These are phyloP conservation scores for Camarhynchus parvulus DNA, from an alignment of 2,113 vertebrate genomes.

Conservation along the genomic window DNA sequence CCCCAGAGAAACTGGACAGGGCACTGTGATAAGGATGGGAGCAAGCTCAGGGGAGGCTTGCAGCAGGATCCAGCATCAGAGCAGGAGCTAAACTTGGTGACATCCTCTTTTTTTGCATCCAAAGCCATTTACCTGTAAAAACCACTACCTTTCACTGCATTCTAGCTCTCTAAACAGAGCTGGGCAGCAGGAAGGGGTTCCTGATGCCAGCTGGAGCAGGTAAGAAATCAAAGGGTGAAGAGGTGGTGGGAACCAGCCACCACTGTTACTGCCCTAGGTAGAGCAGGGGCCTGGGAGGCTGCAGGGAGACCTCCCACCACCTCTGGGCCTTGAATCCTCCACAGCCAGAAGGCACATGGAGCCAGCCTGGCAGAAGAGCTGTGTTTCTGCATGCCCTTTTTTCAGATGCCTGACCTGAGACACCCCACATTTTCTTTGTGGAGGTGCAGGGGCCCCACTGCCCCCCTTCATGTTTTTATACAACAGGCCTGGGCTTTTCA, in stretches of 20 bases:
- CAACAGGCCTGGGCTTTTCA: neutral
- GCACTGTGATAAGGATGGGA: accelerated
- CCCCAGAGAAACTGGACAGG: neutral
- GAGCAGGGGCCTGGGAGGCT: neutral
- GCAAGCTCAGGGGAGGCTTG: neutral
- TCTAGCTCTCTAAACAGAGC: neutral
- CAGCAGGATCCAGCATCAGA: neutral
- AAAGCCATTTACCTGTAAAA: neutral
- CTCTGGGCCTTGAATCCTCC: neutral
- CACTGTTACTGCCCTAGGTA: neutral
- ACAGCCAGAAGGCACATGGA: neutral
- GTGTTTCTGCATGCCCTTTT: neutral
- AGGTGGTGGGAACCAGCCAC: neutral
- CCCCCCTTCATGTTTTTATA: neutral
- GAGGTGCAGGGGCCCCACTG: neutral
- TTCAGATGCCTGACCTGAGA: conserved; percentile 7
- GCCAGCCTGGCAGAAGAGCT: neutral
- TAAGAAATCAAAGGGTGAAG: neutral
- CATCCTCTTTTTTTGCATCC: neutral
- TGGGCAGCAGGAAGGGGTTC: neutral
- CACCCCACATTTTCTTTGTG: neutral
- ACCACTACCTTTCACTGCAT: neutral
- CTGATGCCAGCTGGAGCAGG: neutral
- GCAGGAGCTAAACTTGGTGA: neutral
- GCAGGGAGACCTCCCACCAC: neutral